Conservation (phyloP, 2,888 invertebrate genomes). For the Podotricha telesiphe region DNA sequence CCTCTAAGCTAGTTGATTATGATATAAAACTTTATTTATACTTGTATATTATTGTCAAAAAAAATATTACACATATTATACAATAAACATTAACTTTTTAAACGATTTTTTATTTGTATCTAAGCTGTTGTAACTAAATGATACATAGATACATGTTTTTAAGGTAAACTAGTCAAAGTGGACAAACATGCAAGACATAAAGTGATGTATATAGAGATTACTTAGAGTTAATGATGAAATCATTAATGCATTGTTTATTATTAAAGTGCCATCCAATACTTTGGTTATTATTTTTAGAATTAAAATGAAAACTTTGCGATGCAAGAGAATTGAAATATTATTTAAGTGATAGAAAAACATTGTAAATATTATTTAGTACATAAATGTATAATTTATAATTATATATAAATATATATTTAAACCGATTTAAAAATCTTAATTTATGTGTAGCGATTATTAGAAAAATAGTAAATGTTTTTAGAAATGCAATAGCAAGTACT, state of each 20-base stretch:
- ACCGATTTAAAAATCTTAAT: conserved; percentile 28
- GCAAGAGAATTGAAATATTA: conserved; percentile 82
- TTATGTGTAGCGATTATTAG: conserved; percentile 12
- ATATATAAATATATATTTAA: conserved; percentile 24
- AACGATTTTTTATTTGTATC: background rate
- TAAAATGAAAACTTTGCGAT: conserved; percentile 77
- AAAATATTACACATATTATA: too few species aligned
- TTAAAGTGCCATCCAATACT: conserved; percentile 74
- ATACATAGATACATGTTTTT: conserved; percentile 3
- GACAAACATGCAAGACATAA: conserved; percentile 70
- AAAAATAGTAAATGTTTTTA: conserved; percentile 23
- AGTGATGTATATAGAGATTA: conserved; percentile 75
- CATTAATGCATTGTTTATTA: conserved; percentile 38
- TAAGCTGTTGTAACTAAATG: background rate
- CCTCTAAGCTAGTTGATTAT: too few species aligned
- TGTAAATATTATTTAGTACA: conserved; percentile 32
- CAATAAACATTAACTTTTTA: too few species aligned
- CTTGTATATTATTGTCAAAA: background rate
- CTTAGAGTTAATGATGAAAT: conserved; percentile 43
- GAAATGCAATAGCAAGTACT: conserved; percentile 40
- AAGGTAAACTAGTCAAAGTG: conserved; percentile 39
- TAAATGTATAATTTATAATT: too few species aligned
- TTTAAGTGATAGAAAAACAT: conserved; percentile 64
- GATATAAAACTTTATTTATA: background rate
- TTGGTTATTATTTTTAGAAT: conserved; percentile 68